phyloP scores from a whole-genome alignment of 2,797 vertebrate species.

The Rhinoraja longicauda region DNA sequence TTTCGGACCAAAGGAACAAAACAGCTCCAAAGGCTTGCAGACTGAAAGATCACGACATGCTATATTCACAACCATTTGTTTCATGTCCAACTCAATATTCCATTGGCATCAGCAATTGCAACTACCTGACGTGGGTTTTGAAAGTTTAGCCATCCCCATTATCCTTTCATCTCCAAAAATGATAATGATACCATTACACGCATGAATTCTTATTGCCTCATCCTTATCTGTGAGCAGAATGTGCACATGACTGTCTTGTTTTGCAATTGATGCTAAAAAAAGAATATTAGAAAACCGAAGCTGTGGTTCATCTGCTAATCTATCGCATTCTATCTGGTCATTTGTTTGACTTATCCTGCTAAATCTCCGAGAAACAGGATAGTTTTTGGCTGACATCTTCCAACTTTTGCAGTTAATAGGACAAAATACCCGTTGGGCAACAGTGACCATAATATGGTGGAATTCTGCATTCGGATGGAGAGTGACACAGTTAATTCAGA shows the following conservation, averaged over 20 bases:
- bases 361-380: neutral
- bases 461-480: no score
- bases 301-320: neutral
- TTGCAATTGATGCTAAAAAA: neutral
- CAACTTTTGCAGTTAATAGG: neutral
- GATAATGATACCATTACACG: constrained; percentile 3
- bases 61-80: neutral
- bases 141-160: constrained; percentile 2
- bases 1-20: neutral
- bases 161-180: constrained; percentile 36
- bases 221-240: neutral
- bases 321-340: neutral
- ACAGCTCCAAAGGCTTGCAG: neutral
- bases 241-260: neutral
- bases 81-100: constrained; percentile 35
- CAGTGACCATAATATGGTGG: no score
- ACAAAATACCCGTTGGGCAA: neutral
- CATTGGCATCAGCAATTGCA: neutral
- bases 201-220: neutral
- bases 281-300: neutral
- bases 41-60: neutral
- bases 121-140: neutral
- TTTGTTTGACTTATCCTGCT: neutral
- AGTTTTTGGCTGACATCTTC: neutral
- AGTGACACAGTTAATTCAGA: no score